Evolutionary conservation across 2,113 vertebrate species (phyloP).

Genomic region (Steatornis caripensis): DNA sequence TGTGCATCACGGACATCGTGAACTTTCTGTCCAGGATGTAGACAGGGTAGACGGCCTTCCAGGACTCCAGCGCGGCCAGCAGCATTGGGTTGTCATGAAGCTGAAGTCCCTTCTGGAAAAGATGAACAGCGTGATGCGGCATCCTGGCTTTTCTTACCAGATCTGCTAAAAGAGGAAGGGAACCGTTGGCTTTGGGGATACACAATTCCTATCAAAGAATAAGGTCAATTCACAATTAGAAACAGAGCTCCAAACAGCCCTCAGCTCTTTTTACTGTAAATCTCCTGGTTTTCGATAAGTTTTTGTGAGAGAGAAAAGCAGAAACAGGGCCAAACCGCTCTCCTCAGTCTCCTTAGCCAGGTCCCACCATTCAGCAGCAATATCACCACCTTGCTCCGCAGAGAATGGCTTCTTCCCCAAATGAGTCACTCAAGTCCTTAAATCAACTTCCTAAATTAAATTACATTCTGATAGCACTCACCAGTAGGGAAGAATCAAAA

Average conservation of each 20-base stretch:
- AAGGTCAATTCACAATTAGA: not conserved
- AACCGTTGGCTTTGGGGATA: not conserved
- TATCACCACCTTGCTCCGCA: not conserved
- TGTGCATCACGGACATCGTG: not conserved
- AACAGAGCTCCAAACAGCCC: not conserved
- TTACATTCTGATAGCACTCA: not conserved
- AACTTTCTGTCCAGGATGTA: slow-evolving; percentile 59
- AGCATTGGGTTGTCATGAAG: slow-evolving; percentile 66
- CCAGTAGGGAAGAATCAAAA: not conserved
- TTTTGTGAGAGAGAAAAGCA: not conserved
- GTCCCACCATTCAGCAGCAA: not conserved
- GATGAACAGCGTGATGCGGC: slow-evolving; percentile 58
- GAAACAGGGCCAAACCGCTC: not conserved
- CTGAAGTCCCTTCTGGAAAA: slow-evolving; percentile 65
- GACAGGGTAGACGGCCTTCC: slow-evolving; percentile 29
- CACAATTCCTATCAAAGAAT: not conserved
- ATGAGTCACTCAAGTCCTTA: not conserved
- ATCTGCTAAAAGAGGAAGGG: not conserved
- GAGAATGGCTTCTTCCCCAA: not conserved
- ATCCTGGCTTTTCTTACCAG: not conserved
- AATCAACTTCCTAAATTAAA: not conserved
- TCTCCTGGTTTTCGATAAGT: not conserved
- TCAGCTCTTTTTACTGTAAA: not conserved
- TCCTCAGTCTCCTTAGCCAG: not conserved
- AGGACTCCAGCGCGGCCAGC: slow-evolving; percentile 57